These are phyloP conservation scores for Andrena trimmerana DNA, from an alignment of 2,888 invertebrate genomes.

Conservation along the genomic window DNA sequence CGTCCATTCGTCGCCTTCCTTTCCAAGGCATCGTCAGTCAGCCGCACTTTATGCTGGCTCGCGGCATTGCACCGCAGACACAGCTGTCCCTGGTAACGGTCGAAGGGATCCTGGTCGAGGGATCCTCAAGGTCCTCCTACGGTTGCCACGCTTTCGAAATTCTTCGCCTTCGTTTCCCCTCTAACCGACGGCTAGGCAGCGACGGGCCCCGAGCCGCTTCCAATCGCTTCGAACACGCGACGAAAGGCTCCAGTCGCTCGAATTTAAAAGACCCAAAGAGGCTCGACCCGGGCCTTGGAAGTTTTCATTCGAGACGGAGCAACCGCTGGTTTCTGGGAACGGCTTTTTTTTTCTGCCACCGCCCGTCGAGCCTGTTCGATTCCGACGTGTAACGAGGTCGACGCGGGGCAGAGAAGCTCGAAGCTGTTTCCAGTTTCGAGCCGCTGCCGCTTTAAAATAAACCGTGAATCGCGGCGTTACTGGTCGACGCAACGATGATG, in stretches of 20 bases:
- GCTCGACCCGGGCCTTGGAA: too few species aligned
- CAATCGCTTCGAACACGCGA: too few species aligned
- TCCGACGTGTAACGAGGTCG: neutral
- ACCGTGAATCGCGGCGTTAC: too few species aligned
- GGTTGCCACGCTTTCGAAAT: constrained; percentile 65
- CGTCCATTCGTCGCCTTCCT: constrained; percentile 50
- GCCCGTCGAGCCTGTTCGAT: too few species aligned
- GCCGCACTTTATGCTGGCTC: constrained; percentile 53
- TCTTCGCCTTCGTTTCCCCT: constrained; percentile 32
- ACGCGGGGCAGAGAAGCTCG: neutral
- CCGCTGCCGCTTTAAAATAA: too few species aligned
- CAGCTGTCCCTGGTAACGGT: constrained; percentile 74
- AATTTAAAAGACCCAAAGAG: too few species aligned
- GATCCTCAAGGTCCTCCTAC: constrained; percentile 68
- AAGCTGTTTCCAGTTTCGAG: constrained; percentile 2
- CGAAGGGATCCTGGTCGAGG: constrained; percentile 63
- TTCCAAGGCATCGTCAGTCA: constrained; percentile 45
- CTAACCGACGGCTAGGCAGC: neutral
- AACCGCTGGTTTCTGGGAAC: constrained; percentile 13
- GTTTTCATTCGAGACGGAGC: neutral
- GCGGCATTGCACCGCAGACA: constrained; percentile 61
- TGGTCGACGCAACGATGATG: too few species aligned
- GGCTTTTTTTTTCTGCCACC: too few species aligned
- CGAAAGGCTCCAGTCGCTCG: too few species aligned
- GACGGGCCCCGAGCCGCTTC: too few species aligned